Percentiles rank a stretch among this genome's conserved stretches.
These are phyloP conservation scores for Boulengeromyrus knoepffleri DNA, from an alignment of 2,113 vertebrate species.

Conservation along the genomic window DNA sequence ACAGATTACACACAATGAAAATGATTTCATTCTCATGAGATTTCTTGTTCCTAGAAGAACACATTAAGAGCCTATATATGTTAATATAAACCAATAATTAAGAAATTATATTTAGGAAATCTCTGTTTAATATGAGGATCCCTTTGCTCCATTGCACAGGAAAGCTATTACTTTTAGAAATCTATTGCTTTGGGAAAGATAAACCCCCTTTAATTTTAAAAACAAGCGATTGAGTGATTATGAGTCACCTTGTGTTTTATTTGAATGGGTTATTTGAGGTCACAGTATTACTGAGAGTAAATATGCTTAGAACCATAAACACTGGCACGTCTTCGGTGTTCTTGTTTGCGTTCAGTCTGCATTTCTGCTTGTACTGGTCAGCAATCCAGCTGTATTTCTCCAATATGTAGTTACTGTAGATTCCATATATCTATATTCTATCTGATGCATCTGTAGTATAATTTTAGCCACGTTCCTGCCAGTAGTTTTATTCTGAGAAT, in stretches of 20 bases:
- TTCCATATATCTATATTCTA: neutral
- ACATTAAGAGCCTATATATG: constrained; percentile 1
- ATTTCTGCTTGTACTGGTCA: neutral
- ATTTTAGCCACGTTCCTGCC: neutral
- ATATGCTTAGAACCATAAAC: neutral
- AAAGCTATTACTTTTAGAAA: constrained; percentile 10
- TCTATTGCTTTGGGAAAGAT: neutral
- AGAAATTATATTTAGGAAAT: constrained; percentile 20
- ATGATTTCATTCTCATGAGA: constrained; percentile 6
- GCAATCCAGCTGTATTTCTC: neutral
- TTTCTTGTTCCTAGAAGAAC: constrained; percentile 10
- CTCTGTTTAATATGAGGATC: constrained; percentile 9
- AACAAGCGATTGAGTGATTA: neutral
- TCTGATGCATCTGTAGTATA: neutral
- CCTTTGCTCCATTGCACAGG: neutral
- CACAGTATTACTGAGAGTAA: neutral
- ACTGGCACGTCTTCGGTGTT: neutral
- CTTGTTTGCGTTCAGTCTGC: neutral
- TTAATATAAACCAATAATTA: constrained; percentile 19
- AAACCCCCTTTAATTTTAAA: constrained; percentile 4
- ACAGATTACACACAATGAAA: constrained; percentile 5
- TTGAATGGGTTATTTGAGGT: neutral
- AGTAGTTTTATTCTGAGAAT: neutral
- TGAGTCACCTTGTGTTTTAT: constrained; percentile 12
- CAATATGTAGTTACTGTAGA: neutral